Evolutionary conservation across 2,797 vertebrate genomes (phyloP).

Genomic region (Coluber constrictor): DNA sequence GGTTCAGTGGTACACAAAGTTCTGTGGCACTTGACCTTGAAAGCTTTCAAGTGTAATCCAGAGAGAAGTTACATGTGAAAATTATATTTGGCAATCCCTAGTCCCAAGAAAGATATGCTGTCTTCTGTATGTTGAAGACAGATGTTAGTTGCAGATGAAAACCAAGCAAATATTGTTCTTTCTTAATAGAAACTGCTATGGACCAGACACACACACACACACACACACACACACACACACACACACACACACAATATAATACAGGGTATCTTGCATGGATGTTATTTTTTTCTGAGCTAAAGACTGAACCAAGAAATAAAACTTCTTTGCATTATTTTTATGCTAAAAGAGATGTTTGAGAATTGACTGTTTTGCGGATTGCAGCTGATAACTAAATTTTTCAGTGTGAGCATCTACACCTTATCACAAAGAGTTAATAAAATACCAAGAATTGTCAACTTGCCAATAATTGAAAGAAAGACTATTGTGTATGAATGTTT

Average conservation of each 20-base stretch:
- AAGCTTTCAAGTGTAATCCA: neutral
- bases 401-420: conserved; percentile 12
- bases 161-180: neutral
- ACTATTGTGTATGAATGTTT: conserved; percentile 12
- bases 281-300: neutral
- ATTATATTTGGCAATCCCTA: neutral
- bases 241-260: neutral
- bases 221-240: too few species aligned
- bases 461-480: conserved; percentile 21
- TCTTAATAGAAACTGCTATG: neutral
- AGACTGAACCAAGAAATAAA: neutral
- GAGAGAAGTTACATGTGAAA: neutral
- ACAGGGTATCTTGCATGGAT: neutral
- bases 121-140: neutral
- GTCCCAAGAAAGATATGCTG: fast-evolving
- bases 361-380: neutral
- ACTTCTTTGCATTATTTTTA: neutral
- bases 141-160: neutral
- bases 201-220: too few species aligned
- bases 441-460: conserved; percentile 20
- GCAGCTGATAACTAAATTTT: conserved; percentile 13
- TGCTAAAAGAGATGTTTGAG: neutral
- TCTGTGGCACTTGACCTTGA: neutral
- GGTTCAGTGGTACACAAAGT: neutral
- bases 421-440: conserved; percentile 11